A percentile compares a stretch with the other conserved stretches of the same genome.
Conservation (phyloP, 2,113 vertebrate species). For the Sylvietta virens region DNA sequence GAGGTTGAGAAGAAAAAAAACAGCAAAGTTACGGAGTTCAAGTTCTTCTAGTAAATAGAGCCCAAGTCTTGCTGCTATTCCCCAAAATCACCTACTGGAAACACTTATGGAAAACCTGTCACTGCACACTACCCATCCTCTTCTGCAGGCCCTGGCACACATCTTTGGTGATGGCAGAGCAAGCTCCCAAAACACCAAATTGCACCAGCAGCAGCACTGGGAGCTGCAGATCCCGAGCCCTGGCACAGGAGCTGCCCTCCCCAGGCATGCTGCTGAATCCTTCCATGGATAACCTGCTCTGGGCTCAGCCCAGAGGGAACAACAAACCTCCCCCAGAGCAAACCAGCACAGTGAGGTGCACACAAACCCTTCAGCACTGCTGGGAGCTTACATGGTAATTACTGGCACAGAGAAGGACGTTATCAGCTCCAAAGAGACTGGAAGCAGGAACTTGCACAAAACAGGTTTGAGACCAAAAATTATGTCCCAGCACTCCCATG, state of each 20-base stretch:
- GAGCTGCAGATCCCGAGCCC: background rate
- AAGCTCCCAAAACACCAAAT: background rate
- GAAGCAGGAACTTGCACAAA: background rate
- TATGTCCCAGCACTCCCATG: background rate
- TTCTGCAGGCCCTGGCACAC: background rate
- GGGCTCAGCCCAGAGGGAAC: background rate
- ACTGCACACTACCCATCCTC: background rate
- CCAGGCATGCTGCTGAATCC: rapidly evolving
- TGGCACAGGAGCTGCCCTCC: rapidly evolving
- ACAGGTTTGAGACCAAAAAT: background rate
- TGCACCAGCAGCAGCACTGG: rapidly evolving
- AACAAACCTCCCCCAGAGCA: background rate
- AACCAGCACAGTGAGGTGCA: background rate
- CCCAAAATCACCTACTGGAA: background rate
- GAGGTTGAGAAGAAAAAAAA: background rate
- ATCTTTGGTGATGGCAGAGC: background rate
- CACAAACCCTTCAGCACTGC: background rate
- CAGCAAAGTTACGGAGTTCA: background rate
- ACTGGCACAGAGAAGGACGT: rapidly evolving
- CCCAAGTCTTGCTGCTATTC: background rate
- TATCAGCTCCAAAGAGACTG: rapidly evolving
- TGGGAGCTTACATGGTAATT: background rate
- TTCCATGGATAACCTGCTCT: background rate
- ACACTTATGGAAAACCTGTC: background rate
- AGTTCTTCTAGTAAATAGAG: background rate